Evolutionary conservation across 2,888 invertebrate species (phyloP).

Genomic region (Trilocha varians): DNA sequence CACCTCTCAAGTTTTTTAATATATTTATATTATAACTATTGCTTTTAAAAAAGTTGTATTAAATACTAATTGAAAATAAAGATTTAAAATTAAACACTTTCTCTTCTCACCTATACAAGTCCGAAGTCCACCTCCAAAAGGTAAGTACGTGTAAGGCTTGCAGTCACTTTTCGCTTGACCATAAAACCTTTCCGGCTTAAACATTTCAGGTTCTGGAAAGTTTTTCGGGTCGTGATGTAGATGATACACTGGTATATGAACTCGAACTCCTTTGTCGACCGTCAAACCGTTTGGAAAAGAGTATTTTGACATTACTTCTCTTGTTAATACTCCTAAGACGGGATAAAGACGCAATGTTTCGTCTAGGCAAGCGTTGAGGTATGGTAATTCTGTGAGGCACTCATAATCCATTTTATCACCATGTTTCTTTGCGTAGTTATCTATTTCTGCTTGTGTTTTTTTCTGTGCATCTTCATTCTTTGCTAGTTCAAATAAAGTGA

Average conservation of each 20-base stretch:
- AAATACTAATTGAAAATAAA: too few species aligned
- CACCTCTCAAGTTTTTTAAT: too few species aligned
- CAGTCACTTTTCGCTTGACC: constrained; percentile 29
- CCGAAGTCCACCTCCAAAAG: constrained; percentile 53
- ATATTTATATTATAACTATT: too few species aligned
- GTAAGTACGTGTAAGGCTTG: constrained; percentile 40
- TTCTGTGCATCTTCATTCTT: constrained; percentile 29
- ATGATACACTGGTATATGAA: constrained; percentile 44
- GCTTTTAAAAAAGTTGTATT: too few species aligned
- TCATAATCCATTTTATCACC: constrained; percentile 29
- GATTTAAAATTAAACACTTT: too few species aligned
- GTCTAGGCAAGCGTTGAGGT: constrained; percentile 33
- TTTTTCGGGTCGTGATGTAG: constrained; percentile 37
- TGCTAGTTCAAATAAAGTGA: constrained; percentile 34
- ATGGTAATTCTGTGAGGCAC: constrained; percentile 29
- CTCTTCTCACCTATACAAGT: constrained; percentile 44
- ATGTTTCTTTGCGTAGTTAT: constrained; percentile 24
- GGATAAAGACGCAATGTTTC: constrained; percentile 46
- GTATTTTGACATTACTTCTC: constrained; percentile 43
- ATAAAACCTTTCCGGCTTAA: constrained; percentile 42
- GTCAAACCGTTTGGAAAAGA: constrained; percentile 34
- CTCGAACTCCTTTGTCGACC: constrained; percentile 36
- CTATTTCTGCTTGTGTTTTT: constrained; percentile 29
- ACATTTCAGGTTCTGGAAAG: constrained; percentile 44
- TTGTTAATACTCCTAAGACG: constrained; percentile 31